Evolutionary conservation across 2,888 invertebrate species (phyloP), one percentile per base, ranked within the genome.

Genomic region (Ophioninae sp.): DNA sequence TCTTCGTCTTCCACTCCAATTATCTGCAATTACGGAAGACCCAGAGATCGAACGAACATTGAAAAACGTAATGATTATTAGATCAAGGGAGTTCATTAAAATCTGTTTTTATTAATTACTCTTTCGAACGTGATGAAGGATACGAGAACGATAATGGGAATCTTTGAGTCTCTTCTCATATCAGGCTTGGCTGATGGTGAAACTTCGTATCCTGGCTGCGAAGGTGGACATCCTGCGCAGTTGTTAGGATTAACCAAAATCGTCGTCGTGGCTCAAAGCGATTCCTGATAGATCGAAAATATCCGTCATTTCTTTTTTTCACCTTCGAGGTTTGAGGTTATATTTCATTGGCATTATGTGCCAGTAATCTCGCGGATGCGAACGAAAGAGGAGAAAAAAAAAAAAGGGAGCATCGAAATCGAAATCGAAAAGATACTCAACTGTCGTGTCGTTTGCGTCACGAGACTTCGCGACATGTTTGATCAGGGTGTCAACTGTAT

Each of bases 391-490:
- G 39, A 7, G 72, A 75, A 61, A 39, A 50, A 2, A 50, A 2
- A 57, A 23, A 78, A 56, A 67, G 39, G 74, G 17, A 76, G 56
- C 37, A 73, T 41, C 69, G 77, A 80, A 59, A 41, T 67, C 73
- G 74, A 2, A 41, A 39, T 50, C 39, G 7, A 50, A 65, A 30
- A 74, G 64, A 80, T 74, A 78, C 72, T 72, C 83, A 74, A 78
- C 72, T 79, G 69, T 81, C 74, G 73, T 59, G 13, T 41, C 59
- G 30, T 67, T 82, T 74, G 78, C 56, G 81, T 67, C 72, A 57
- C 37, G 65, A 59, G 85, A 85, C 83, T 78, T 74, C 76, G 73
- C 76, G 81, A 65, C 65, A 82, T 86, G 85, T n/a, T 82, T 73
- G 85, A 75, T 59, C 39, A 70, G 57, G 67, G 67, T 61, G 73